Base-by-base conservation (phyloP, 1,140 invertebrate genomes). In the Brachionus rotundiformis region DNA sequence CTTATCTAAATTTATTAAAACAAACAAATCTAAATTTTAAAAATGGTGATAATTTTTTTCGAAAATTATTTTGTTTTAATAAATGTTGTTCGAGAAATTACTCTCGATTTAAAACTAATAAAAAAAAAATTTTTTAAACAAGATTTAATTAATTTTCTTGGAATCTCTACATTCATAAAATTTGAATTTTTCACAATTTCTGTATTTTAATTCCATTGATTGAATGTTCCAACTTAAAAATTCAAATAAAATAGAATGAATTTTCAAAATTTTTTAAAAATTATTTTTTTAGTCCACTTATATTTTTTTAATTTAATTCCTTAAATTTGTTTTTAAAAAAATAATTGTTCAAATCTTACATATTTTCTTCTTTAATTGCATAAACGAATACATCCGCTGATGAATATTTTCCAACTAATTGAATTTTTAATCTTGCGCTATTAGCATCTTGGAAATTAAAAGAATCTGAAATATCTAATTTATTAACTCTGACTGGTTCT, bases 381-480 rank as follows among this genome's bases (percentile, higher is more conserved):
- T 59, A 79, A 31, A 39, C 76, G 10, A 27, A 13, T 29, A 79
- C 27, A 8, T 59, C 59, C 8, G 44, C 76, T 8, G 76, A 23
- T 0, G n/a, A 36, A 36, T 16, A n/a, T 31, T 39, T 19, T 16
- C 76, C 76, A 8, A 13, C 25, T 23, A 79, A 3, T 27, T 44
- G 76, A 16, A 79, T 79, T 36, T 79, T 79, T n/a, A 59, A 11
- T 27, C 54, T 79, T 59, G 76, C 76, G 19, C 7, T 79, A n/a
- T 79, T 27, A 10, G 7, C 11, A 59, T 79, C 76, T 59, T 79
- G 76, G 19, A 39, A 63, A 79, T 79, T 79, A 13, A 79, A 79
- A 4, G 16, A 6, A 16, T 79, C 76, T 0, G 76, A 31, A 8
- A 79, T 2, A 33, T 79, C 76, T 5, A 79, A 59, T 36, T 63